Evolutionary conservation across 2,888 invertebrate genomes (phyloP).

Genomic region (Agonopterix arenella): DNA sequence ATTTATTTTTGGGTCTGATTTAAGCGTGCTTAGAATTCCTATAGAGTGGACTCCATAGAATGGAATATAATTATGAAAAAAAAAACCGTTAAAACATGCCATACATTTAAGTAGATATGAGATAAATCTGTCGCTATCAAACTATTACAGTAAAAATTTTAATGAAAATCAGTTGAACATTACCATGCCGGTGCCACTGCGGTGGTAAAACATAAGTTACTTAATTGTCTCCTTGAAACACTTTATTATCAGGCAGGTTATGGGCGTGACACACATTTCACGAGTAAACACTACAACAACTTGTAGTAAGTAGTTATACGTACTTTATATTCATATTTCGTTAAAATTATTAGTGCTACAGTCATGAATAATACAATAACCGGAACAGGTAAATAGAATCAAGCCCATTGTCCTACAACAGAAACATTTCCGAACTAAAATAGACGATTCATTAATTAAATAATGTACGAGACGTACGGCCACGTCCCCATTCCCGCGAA

Average conservation of each 20-base stretch:
- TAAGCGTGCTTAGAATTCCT: too few species aligned
- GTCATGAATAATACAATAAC: neutral
- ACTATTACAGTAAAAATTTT: neutral
- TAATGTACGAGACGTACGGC: constrained; percentile 33
- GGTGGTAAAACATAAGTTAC: constrained; percentile 47
- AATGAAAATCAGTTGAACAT: constrained; percentile 11
- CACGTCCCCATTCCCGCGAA: constrained; percentile 57
- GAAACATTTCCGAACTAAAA: constrained; percentile 24
- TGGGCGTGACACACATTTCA: constrained; percentile 65
- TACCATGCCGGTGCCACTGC: constrained; percentile 21
- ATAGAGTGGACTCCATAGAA: too few species aligned
- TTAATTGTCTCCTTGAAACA: constrained; percentile 70
- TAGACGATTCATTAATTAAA: constrained; percentile 47
- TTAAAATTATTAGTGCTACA: too few species aligned
- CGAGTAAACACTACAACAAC: constrained; percentile 38
- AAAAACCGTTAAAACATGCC: too few species aligned
- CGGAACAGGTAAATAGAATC: neutral
- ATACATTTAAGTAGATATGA: too few species aligned
- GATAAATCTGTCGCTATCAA: too few species aligned
- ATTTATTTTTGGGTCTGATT: too few species aligned
- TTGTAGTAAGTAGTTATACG: too few species aligned
- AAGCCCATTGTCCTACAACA: constrained; percentile 1
- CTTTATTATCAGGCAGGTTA: constrained; percentile 67
- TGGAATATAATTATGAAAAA: too few species aligned
- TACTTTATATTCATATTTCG: too few species aligned